Percentiles rank a stretch among this genome's conserved stretches.
phyloP scores from a whole-genome alignment of 2,888 invertebrate genomes.

The Caenorhabditis zanzibari region DNA sequence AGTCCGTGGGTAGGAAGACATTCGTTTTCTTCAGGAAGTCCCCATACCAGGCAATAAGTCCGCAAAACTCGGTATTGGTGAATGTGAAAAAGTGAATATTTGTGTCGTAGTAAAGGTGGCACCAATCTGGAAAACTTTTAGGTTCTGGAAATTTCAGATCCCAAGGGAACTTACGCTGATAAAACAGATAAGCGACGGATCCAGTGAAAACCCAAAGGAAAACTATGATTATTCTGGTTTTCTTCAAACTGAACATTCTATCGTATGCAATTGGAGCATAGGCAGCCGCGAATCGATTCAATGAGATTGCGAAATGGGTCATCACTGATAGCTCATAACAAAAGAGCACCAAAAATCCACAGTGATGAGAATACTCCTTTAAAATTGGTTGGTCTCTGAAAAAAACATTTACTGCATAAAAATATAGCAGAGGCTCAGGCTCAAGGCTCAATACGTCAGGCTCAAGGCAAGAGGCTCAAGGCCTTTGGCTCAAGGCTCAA shows the following conservation, averaged over 20 bases:
- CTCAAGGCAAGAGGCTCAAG: too few species aligned
- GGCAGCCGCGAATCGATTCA: conserved; percentile 20
- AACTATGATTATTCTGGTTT: neutral
- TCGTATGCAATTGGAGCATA: conserved; percentile 3
- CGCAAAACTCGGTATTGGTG: conserved; percentile 19
- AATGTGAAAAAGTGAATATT: conserved; percentile 20
- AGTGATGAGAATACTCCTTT: conserved; percentile 27
- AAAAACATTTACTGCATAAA: neutral
- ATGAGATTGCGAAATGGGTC: conserved; percentile 27
- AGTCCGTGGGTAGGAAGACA: too few species aligned
- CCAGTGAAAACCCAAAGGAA: conserved; percentile 7
- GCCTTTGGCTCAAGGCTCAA: too few species aligned
- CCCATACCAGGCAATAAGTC: conserved; percentile 21
- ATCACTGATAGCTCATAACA: conserved; percentile 27
- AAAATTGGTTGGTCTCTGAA: neutral
- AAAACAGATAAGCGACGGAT: conserved; percentile 7
- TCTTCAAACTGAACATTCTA: conserved; percentile 9
- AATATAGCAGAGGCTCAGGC: too few species aligned
- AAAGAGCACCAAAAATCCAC: conserved; percentile 24
- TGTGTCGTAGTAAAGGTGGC: conserved; percentile 29
- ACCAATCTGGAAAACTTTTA: conserved; percentile 2
- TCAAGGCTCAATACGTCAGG: too few species aligned
- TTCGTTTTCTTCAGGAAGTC: conserved; percentile 35
- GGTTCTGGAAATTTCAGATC: neutral
- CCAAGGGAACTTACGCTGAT: neutral